Evolutionary conservation across 2,113 vertebrate species (phyloP), one percentile per base, ranked within the genome.

Genomic region (Aspidoscelis tigris): DNA sequence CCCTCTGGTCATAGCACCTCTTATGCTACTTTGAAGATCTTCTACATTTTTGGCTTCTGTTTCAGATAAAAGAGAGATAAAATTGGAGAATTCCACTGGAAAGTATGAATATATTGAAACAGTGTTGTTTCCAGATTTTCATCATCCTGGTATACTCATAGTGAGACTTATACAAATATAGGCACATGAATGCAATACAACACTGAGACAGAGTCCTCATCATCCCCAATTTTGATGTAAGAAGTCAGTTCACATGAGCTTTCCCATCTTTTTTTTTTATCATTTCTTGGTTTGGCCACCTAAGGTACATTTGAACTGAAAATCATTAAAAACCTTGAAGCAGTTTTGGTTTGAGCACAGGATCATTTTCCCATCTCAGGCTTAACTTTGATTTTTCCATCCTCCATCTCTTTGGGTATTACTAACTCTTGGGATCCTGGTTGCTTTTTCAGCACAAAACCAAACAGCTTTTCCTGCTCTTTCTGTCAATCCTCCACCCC

Each of bases 301-400:
- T 76, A 53, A 22, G 73, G 18, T 20, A 66, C 41, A 1, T 24
- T 75, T 83, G 43, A 22, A 9, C 41, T 44, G 55, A 82, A 82
- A 82, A n/a, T 4, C 73, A 50, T 50, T 66, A 33, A 44, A 66
- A 68, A 76, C n/a, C 61, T 53, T 18, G 7, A 73, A 76, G 61
- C 64, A 50, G 61, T 68, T 83, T 82, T 39, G 22, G 55, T 64
- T 16, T 68, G 64, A 76, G 73, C 16, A 24, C 43, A 41, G 73
- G 43, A 68, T 83, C 73, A 22, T 68, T 83, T 83, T 55, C n/a
- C 44, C 81, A 83, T 83, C 73, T 76, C n/a, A 44, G 44, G 61
- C 44, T 83, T 83, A 76, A 68, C 61, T 68, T 61, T 66, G 72
- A 76, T 76, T 50, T 18, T 69, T 66, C 22, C 72, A 50, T 76